Base-by-base conservation (phyloP, 2,888 invertebrate species). In the Leucoptera coffeella region DNA sequence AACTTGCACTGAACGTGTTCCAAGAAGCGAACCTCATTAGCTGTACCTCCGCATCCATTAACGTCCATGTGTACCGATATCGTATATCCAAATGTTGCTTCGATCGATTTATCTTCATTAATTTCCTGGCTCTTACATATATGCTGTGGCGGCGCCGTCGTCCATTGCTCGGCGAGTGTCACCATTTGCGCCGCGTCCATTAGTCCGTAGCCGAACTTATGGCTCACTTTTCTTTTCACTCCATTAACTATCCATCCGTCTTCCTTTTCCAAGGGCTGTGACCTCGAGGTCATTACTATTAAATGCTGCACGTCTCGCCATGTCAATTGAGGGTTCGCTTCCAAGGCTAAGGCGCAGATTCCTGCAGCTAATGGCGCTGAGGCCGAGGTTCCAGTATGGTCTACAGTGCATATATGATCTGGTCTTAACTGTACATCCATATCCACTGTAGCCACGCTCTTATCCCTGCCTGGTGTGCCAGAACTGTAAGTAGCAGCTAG, bases 231-330 rank as follows among this genome's bases (percentile, higher is more conserved):
- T 42, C 91, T 76, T 46, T 91, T 89, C 12, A 93, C 88, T 3
- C 94, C 97, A 50, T 97, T 97, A 22, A 83, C 75, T 28, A 87
- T 83, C 96, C 96, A 97, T 9, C 94, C 93, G 28, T 79, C 77
- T 58, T 95, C 93, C 53, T 90, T 91, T 43, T 86, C 85, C 29
- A 97, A 71, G 0, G 96, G 95, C 24, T 78, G 79, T 2, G 93
- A 81, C 35, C 91, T 77, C 14, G 93, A 93, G 1, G 94, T 91
- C 44, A 92, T 76, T 8, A 95, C 88, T 5, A 95, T 87, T 26
- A 95, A 73, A 54, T 96, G 94, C 64, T 99, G 97, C 80, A 97
- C 85, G 57, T 99, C 97, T 38, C 97, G 74, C 97, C 97, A 99
- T 0, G 95, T 94, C 23, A 99, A 65, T 34, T 78, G 75, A 2